Conservation (phyloP, 2,113 vertebrate genomes). For the Epinephelus fuscoguttatus region DNA sequence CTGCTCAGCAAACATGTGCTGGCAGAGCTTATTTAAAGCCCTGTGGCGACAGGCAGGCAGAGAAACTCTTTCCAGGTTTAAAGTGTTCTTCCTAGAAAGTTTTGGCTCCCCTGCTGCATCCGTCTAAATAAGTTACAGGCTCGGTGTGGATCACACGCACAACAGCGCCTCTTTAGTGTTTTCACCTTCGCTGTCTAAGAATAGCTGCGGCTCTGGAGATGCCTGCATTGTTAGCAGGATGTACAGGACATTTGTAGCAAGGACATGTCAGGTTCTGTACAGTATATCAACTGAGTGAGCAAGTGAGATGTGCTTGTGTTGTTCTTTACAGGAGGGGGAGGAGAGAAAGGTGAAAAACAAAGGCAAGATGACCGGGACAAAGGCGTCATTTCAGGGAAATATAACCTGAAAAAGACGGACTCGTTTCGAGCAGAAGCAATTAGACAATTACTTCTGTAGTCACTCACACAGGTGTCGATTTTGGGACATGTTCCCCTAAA, state of each 20-base stretch:
- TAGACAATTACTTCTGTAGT: background rate
- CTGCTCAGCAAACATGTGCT: background rate
- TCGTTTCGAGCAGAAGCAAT: background rate
- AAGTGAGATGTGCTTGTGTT: background rate
- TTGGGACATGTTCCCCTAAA: no score
- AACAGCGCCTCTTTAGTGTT: background rate
- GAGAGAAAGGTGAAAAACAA: background rate
- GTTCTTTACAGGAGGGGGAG: background rate
- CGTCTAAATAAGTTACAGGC: conserved; percentile 25
- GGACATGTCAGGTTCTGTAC: background rate
- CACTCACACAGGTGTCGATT: background rate
- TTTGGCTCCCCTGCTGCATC: background rate
- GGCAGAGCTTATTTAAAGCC: background rate
- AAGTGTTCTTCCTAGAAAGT: conserved; percentile 42
- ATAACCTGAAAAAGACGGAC: background rate
- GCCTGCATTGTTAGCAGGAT: conserved; percentile 10
- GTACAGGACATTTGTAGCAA: background rate
- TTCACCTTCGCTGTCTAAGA: conserved; percentile 34
- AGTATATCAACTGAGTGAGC: background rate
- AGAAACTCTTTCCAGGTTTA: conserved; percentile 21
- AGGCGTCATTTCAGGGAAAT: no score
- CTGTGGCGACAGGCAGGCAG: background rate
- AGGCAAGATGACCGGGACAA: background rate
- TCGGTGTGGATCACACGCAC: background rate
- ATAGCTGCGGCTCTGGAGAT: conserved; percentile 15